phyloP scores from a whole-genome alignment of 2,113 vertebrate species.

The Serinus canaria region DNA sequence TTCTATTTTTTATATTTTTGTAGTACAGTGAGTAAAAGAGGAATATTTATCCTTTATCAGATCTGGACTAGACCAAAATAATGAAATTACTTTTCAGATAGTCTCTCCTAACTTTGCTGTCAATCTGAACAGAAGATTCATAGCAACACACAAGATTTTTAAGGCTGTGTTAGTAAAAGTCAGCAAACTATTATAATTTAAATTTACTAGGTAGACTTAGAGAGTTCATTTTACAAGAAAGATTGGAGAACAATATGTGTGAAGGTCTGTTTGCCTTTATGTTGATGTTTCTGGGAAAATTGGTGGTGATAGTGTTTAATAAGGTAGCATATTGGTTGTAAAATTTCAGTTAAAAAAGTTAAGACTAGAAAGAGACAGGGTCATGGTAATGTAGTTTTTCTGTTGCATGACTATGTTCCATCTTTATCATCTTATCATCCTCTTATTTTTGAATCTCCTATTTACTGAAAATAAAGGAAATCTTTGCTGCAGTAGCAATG shows the following conservation, averaged over 20 bases:
- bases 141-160: not conserved
- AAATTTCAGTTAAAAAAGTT: not conserved
- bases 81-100: not conserved
- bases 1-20: not conserved
- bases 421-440: not conserved
- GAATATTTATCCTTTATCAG: not conserved
- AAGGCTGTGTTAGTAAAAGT: conserved; percentile 19
- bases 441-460: not conserved
- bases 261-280: not conserved
- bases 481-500: not conserved
- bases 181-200: conserved; percentile 42
- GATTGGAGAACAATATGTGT: not conserved
- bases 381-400: not conserved
- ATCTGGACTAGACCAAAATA: not conserved
- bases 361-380: not conserved
- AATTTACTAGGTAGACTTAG: not conserved
- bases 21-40: not conserved
- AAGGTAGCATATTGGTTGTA: not conserved
- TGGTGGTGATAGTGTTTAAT: not conserved
- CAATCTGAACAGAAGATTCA: conserved; percentile 24
- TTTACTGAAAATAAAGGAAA: not conserved
- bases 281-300: conserved; percentile 28
- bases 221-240: conserved; percentile 41
- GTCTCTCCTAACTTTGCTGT: conserved; percentile 2
- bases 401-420: not conserved